Evolutionary conservation across 2,888 invertebrate species (phyloP), one percentile per base, ranked within the genome.

Genomic region (Embidobia sp.): DNA sequence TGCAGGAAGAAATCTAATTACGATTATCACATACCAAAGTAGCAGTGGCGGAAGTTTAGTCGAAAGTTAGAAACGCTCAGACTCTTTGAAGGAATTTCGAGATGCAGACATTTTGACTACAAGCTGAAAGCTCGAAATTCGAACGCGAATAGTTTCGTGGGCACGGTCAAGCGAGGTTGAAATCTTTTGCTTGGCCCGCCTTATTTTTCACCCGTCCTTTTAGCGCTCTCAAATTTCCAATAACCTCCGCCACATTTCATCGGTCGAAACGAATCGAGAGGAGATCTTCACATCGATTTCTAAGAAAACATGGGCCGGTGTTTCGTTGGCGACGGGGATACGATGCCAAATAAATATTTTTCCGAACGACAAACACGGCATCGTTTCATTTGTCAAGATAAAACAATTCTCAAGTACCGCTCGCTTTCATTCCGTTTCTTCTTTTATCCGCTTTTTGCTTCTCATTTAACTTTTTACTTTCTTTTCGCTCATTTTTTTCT

Each of bases 151-250:
- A 75, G 53, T 70, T 76, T 57, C 51, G 33, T 48, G 35, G 77
- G 76, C 79, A 79, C 64, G 66, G 80, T 80, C 77, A 77, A 81
- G 81, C 79, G 13, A 18, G 64, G 64, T 77, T 64, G 78, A 77
- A 77, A 81, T 81, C 79, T 80, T 73, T 73, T 77, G 70, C 18
- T 35, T 29, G 19, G 18, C 11, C 44, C 26, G 42, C 37, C 59
- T 70, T 69, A 51, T 64, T 61, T 42, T 72, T 48, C 31, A 37
- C 42, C 51, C 57, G 22, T 53, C 64, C 81, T 83, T 81, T 80
- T 78, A 78, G 29, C 18, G 27, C 44, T 29, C 75, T 63, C 72
- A 80, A 82, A 81, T 84, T 81, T 80, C 82, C 85, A 82, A 84
- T 84, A 85, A 82, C 73, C 80, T 79, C 61, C 64, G 72, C 74